phyloP scores from a whole-genome alignment of 2,888 invertebrate species.

The Panopea generosa region DNA sequence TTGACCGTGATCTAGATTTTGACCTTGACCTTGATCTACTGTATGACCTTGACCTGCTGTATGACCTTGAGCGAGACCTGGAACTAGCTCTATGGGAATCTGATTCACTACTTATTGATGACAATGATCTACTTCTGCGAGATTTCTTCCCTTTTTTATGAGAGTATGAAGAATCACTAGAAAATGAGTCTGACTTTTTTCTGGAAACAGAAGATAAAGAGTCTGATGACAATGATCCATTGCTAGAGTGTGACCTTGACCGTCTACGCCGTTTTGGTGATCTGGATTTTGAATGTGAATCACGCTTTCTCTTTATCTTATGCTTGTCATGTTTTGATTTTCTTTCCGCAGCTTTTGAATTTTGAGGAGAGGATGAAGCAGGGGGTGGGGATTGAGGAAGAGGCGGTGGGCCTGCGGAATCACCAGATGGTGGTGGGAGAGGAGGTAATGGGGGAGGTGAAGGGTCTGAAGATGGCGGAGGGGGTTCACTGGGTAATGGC shows the following conservation, averaged over 20 bases:
- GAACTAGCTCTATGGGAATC: slow-evolving; percentile 48
- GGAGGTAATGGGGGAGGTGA: slow-evolving; percentile 54
- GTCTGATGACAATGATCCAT: slow-evolving; percentile 19
- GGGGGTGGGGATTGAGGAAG: slow-evolving; percentile 45
- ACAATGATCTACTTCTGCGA: slow-evolving; percentile 41
- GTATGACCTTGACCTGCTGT: slow-evolving; percentile 27
- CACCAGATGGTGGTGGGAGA: slow-evolving; percentile 44
- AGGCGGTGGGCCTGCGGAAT: slow-evolving; percentile 26
- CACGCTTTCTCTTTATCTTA: slow-evolving; percentile 25
- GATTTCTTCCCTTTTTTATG: slow-evolving; percentile 26
- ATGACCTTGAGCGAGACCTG: slow-evolving; percentile 22
- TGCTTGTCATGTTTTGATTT: neutral
- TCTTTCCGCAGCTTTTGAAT: neutral
- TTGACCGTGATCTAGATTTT: slow-evolving; percentile 49
- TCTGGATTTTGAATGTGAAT: slow-evolving; percentile 39
- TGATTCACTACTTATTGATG: slow-evolving; percentile 60
- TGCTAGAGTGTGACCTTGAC: slow-evolving; percentile 30
- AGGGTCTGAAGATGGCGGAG: slow-evolving; percentile 55
- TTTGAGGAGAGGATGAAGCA: neutral
- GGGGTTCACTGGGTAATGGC: slow-evolving; percentile 53
- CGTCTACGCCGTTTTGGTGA: slow-evolving; percentile 39
- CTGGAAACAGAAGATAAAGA: slow-evolving; percentile 33
- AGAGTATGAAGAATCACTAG: slow-evolving; percentile 40
- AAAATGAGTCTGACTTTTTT: slow-evolving; percentile 36
- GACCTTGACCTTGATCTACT: slow-evolving; percentile 49